phyloP scores from a whole-genome alignment of 1,140 invertebrate genomes.

The Bursaphelenchus mucronatus region DNA sequence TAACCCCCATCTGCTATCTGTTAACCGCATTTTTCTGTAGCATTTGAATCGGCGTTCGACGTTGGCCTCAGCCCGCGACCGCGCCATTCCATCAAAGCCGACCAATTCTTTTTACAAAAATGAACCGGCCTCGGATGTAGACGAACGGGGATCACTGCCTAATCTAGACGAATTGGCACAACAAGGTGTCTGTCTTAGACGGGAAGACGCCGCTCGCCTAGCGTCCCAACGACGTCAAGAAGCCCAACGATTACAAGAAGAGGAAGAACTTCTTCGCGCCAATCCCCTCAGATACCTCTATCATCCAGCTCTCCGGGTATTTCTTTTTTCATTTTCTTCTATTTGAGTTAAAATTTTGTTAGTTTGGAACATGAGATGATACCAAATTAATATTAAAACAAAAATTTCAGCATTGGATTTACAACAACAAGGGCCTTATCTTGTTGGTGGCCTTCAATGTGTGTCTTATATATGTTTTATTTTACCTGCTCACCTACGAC shows the following conservation, averaged over 20 bases:
- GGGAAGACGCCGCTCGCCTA: conserved; percentile 87
- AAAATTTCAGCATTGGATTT: conserved; percentile 11
- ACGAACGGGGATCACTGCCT: conserved; percentile 71
- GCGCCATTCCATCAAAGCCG: conserved; percentile 2
- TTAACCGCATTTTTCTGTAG: conserved; percentile 22
- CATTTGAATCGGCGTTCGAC: conserved; percentile 54
- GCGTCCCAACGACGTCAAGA: conserved; percentile 88
- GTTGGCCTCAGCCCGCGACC: conserved; percentile 45
- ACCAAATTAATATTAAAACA: too few species aligned
- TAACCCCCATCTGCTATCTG: too few species aligned
- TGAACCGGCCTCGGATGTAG: conserved; percentile 10
- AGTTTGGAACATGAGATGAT: too few species aligned
- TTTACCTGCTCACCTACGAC: conserved; percentile 15
- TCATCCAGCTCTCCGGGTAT: conserved; percentile 93
- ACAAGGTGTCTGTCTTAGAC: conserved; percentile 68
- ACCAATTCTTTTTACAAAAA: background rate
- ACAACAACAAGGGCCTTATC: conserved; percentile 3
- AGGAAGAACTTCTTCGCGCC: conserved; percentile 81
- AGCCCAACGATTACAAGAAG: conserved; percentile 80
- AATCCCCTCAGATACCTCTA: conserved; percentile 89
- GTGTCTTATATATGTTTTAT: conserved; percentile 10
- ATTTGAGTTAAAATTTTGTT: too few species aligned
- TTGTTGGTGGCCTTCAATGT: conserved; percentile 10
- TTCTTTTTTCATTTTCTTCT: conserved; percentile 39
- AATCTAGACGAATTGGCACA: conserved; percentile 71